phyloP scores from a whole-genome alignment of 2,888 invertebrate species.

The Drosophila setosimentum region DNA sequence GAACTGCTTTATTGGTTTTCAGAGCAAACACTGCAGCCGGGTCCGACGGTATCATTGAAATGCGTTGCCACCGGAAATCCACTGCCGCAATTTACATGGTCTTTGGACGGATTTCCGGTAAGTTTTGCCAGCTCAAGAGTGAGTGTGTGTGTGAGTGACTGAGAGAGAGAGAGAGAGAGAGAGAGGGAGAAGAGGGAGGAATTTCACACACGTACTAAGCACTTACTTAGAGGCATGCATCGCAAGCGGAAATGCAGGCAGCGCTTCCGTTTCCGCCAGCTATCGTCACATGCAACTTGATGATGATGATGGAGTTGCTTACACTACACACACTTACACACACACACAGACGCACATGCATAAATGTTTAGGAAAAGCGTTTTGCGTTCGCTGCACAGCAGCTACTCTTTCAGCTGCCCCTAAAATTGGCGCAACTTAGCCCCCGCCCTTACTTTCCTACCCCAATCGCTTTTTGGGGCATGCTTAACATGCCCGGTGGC shows the following conservation, averaged over 20 bases:
- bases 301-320: slow-evolving; percentile 43
- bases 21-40: slow-evolving; percentile 96
- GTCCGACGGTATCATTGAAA: slow-evolving; percentile 95
- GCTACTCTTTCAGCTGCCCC: slow-evolving; percentile 1
- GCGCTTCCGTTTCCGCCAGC: slow-evolving; percentile 69
- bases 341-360: slow-evolving; percentile 33
- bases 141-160: slow-evolving; percentile 1
- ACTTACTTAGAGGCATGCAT: slow-evolving; percentile 48
- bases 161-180: neutral
- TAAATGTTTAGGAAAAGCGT: slow-evolving; percentile 61
- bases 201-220: slow-evolving; percentile 50
- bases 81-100: slow-evolving; percentile 96
- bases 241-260: slow-evolving; percentile 69
- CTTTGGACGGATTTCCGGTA: slow-evolving; percentile 94
- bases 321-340: slow-evolving; percentile 6
- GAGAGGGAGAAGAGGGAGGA: neutral
- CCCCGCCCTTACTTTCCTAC: no score
- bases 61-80: slow-evolving; percentile 98
- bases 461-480: slow-evolving; percentile 10
- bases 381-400: slow-evolving; percentile 21
- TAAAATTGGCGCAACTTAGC: neutral
- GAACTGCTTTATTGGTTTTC: slow-evolving; percentile 96
- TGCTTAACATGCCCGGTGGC: slow-evolving; percentile 39
- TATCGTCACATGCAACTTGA: slow-evolving; percentile 42
- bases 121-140: slow-evolving; percentile 83